Conservation (phyloP, 35 echinoderm and acorn worm genomes). For the Antedon bifida region DNA sequence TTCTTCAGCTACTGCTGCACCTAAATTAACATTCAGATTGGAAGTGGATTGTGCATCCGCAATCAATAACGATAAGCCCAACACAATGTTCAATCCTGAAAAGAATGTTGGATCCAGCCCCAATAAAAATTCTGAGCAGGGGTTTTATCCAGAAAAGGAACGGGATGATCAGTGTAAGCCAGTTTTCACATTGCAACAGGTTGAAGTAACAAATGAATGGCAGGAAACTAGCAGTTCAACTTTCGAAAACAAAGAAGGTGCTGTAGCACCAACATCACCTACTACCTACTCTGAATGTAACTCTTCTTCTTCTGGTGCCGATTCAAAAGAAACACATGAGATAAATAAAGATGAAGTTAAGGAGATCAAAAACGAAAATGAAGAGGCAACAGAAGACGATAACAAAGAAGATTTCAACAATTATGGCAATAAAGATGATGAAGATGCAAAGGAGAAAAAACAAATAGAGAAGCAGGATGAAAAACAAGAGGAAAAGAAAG, state of each 20-base stretch:
- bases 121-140: neutral
- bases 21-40: neutral
- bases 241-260: conserved; percentile 27
- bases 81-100: too few species aligned
- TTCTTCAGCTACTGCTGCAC: neutral
- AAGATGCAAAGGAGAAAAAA: neutral
- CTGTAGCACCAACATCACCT: too few species aligned
- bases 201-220: conserved; percentile 31
- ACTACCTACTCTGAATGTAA: too few species aligned
- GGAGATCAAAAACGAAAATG: neutral
- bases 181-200: conserved; percentile 25
- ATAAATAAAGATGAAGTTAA: neutral
- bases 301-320: too few species aligned
- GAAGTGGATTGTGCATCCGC: neutral
- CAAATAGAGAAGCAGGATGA: neutral
- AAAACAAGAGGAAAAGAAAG: neutral
- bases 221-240: conserved; percentile 48
- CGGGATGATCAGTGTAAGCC: conserved; percentile 68
- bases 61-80: neutral
- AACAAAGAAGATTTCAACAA: neutral
- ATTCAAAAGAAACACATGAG: too few species aligned
- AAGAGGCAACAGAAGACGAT: neutral
- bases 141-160: neutral
- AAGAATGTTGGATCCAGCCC: neutral
- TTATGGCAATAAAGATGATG: neutral